These are phyloP conservation scores for Drosophila oshimai DNA, from an alignment of 1,140 invertebrate species.

Conservation along the genomic window DNA sequence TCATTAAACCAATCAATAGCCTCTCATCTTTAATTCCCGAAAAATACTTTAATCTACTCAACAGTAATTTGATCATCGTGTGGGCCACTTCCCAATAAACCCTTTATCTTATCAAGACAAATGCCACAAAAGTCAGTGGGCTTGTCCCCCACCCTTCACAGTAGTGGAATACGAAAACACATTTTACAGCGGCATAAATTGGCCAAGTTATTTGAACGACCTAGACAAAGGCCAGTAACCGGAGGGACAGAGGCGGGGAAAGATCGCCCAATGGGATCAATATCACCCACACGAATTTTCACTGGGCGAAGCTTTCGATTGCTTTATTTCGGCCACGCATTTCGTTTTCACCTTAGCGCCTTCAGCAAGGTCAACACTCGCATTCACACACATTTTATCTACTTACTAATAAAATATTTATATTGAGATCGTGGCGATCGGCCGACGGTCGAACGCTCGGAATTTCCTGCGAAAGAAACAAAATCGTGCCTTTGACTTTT, in stretches of 20 bases:
- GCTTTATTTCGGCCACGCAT: conserved; percentile 18
- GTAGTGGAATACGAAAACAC: no score
- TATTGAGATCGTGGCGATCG: conserved; percentile 55
- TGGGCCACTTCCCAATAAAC: neutral
- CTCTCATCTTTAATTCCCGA: neutral
- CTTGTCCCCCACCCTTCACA: neutral
- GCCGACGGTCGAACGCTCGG: conserved; percentile 27
- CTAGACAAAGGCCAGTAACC: conserved; percentile 5
- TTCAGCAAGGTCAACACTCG: conserved; percentile 61
- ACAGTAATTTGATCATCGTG: conserved; percentile 16
- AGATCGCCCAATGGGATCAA: neutral
- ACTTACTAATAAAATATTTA: conserved; percentile 78
- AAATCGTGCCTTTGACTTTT: conserved; percentile 70
- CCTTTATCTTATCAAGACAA: conserved; percentile 29
- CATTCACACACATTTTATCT: conserved; percentile 61
- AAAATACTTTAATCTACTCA: neutral
- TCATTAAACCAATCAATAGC: neutral
- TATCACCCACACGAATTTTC: conserved; percentile 33
- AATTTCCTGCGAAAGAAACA: conserved; percentile 50
- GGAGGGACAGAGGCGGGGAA: neutral
- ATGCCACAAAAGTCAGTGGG: neutral
- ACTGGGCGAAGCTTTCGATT: neutral
- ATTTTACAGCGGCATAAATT: conserved; percentile 52
- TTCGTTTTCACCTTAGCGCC: conserved; percentile 65
- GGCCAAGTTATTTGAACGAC: conserved; percentile 47